Evolutionary conservation across 1,140 invertebrate genomes (phyloP).

Genomic region (Conopomorpha cramerella): DNA sequence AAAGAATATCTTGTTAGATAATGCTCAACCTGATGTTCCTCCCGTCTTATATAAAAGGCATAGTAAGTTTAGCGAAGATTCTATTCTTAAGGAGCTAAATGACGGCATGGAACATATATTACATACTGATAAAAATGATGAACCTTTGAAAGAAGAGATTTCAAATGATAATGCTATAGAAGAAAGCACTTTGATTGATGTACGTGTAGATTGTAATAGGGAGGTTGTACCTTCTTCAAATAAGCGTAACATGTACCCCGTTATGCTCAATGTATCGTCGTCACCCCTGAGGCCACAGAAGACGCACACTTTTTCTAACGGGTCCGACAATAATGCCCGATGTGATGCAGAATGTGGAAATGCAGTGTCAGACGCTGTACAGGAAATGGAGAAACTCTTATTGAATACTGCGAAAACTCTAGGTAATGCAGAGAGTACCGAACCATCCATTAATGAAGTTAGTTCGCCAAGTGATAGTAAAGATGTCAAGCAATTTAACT

Average conservation of each 20-base stretch:
- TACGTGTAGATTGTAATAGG: slow-evolving; percentile 41
- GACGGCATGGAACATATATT: slow-evolving; percentile 43
- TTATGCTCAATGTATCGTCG: slow-evolving; percentile 43
- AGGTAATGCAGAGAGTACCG: too few species aligned
- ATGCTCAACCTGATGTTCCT: slow-evolving; percentile 68
- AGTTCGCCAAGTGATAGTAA: slow-evolving; percentile 28
- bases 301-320: slow-evolving; percentile 41
- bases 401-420: too few species aligned
- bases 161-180: slow-evolving; percentile 37
- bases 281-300: slow-evolving; percentile 43
- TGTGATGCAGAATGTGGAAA: too few species aligned
- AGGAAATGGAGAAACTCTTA: too few species aligned
- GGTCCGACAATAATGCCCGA: slow-evolving; percentile 32
- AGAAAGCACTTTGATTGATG: slow-evolving; percentile 48
- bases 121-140: slow-evolving; percentile 30
- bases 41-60: slow-evolving; percentile 71
- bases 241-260: slow-evolving; percentile 28
- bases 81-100: slow-evolving; percentile 45
- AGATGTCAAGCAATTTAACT: slow-evolving; percentile 56
- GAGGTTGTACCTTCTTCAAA: too few species aligned
- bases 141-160: slow-evolving; percentile 19
- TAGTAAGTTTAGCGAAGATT: slow-evolving; percentile 49
- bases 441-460: too few species aligned
- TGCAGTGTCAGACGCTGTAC: too few species aligned
- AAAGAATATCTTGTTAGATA: slow-evolving; percentile 79